Percentiles rank a stretch among this genome's conserved stretches.
Evolutionary conservation across 2,888 invertebrate genomes (phyloP).

Genomic region (Rugalucina vietnamica): DNA sequence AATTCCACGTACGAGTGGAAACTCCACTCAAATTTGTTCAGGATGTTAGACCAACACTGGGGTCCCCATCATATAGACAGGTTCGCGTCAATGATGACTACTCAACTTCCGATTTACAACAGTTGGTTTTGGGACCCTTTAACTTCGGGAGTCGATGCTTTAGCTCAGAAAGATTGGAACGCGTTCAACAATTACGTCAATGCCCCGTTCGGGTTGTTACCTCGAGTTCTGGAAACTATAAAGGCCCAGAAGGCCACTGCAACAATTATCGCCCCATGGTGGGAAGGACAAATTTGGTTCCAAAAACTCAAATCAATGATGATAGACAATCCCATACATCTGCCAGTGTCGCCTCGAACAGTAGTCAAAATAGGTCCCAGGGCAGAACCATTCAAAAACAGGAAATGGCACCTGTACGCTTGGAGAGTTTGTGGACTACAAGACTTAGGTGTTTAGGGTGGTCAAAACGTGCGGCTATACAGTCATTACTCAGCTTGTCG

Average conservation of each 20-base stretch:
- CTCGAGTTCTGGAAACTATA: neutral
- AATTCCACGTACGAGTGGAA: neutral
- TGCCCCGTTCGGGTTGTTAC: conserved; percentile 29
- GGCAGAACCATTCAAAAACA: conserved; percentile 20
- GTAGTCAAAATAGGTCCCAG: neutral
- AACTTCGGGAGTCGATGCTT: conserved; percentile 16
- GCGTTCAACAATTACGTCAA: conserved; percentile 25
- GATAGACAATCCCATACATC: conserved; percentile 6
- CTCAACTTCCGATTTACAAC: conserved; percentile 24
- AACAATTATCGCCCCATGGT: conserved; percentile 28
- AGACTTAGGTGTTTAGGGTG: conserved; percentile 10
- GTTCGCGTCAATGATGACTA: conserved; percentile 19
- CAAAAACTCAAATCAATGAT: neutral
- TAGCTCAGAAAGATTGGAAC: conserved; percentile 24
- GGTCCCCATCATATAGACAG: conserved; percentile 9
- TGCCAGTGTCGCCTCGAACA: neutral
- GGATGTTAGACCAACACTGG: conserved; percentile 8
- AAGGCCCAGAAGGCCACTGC: conserved; percentile 12
- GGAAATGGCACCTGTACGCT: neutral
- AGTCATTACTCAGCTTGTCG: neutral
- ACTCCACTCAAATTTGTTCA: conserved; percentile 16
- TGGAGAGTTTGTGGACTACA: conserved; percentile 12
- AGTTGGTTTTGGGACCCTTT: conserved; percentile 13
- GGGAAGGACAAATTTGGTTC: conserved; percentile 10
- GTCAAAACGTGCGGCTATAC: neutral